Evolutionary conservation across 2,888 invertebrate species (phyloP), one percentile per base, ranked within the genome.

Genomic region (Drosophila koepferae): DNA sequence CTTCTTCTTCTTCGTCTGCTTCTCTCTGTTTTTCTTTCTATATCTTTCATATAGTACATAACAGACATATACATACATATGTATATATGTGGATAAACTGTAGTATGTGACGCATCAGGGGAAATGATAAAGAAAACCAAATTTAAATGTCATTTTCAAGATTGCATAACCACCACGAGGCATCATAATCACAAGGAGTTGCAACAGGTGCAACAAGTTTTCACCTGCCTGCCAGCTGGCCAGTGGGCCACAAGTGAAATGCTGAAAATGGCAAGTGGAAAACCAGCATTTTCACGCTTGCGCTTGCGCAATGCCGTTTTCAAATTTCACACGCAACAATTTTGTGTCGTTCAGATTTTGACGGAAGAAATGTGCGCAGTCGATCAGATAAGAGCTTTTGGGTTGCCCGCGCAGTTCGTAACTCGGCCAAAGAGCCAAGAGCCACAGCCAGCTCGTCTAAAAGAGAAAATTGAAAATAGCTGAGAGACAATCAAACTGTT

Each of bases 231-330:
- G 16, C 67, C 58, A 73, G 56, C 60, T 54, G 62, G 46, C 65
- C 54, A 74, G 65, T 77, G 63, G 61, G 66, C 58, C 77, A 73
- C 55, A 63, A 51, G 20, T 49, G 60, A 63, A 60, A 49, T 51
- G 55, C 43, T 34, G 41, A 38, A 71, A 56, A 46, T 41, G 31
- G 38, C 56, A 38, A 53, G 72, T 41, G 34, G 34, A 68, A 77
- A 77, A 66, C 65, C 61, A 9, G 65, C 60, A 65, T 77, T 77
- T 73, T 54, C 74, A 66, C 31, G 9, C 48, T 28, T 8, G 46
- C 63, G 53, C 63, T 77, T 77, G 69, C 63, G 74, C 65, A 77
- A 77, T 58, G 34, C 10, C 16, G 12, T 48, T 63, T 67, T 72
- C 16, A 9, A 54, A 18, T 20, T 36, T 53, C 34, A 36, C 36